Evolutionary conservation across 2,797 vertebrate species (phyloP).

Genomic region (Pangasius macronema): DNA sequence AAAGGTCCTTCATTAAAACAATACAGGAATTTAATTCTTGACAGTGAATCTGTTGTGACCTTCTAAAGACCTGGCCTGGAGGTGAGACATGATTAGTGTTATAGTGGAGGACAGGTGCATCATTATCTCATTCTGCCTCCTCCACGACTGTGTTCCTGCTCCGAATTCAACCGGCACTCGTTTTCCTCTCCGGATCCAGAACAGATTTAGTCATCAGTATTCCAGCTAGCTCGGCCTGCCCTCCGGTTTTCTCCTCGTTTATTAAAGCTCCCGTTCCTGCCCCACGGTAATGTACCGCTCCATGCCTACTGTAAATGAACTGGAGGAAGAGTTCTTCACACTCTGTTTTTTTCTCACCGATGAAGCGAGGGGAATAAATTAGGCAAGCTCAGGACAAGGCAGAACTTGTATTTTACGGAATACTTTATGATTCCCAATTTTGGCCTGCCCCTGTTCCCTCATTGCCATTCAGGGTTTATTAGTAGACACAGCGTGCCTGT

Average conservation of each 20-base stretch:
- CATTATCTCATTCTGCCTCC: constrained; percentile 79
- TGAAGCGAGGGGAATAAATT: constrained; percentile 73
- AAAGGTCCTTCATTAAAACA: constrained; percentile 75
- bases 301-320: constrained; percentile 73
- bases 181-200: constrained; percentile 73
- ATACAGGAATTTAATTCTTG: constrained; percentile 73
- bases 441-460: constrained; percentile 62
- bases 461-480: constrained; percentile 67
- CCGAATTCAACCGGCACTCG: constrained; percentile 59
- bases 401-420: constrained; percentile 69
- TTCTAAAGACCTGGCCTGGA: constrained; percentile 74
- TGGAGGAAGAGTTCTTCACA: constrained; percentile 70
- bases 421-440: constrained; percentile 60
- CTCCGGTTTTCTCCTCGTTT: constrained; percentile 67
- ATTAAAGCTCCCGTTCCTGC: constrained; percentile 66
- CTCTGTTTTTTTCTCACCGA: constrained; percentile 60
- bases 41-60: constrained; percentile 75
- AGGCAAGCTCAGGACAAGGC: constrained; percentile 72
- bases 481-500: constrained; percentile 60
- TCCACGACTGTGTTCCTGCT: constrained; percentile 66
- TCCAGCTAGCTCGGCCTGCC: constrained; percentile 72
- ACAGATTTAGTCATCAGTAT: constrained; percentile 78
- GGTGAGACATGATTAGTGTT: constrained; percentile 80
- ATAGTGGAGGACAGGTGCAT: constrained; percentile 83
- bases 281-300: constrained; percentile 67